These are phyloP conservation scores for Acromyrmex charruanus DNA, from an alignment of 1,140 invertebrate species.

Conservation along the genomic window DNA sequence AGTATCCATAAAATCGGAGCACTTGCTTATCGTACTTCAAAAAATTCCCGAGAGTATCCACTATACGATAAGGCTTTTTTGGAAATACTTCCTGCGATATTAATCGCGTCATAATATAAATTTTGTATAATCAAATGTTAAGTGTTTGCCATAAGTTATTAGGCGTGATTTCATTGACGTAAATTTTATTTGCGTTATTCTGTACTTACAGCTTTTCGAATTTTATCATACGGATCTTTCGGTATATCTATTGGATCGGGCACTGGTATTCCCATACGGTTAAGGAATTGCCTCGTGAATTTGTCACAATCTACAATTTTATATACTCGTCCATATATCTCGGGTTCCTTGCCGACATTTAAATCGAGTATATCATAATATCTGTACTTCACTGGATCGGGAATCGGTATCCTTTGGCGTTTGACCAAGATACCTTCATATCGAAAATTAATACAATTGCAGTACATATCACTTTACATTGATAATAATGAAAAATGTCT, in stretches of 20 bases:
- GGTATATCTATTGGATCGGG: slow-evolving; percentile 90
- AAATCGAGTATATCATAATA: slow-evolving; percentile 93
- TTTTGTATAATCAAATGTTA: slow-evolving; percentile 59
- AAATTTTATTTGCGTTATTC: slow-evolving; percentile 48
- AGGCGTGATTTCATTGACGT: background rate
- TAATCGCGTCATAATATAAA: slow-evolving; percentile 62
- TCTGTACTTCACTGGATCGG: slow-evolving; percentile 89
- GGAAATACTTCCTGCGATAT: slow-evolving; percentile 79
- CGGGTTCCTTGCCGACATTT: slow-evolving; percentile 92
- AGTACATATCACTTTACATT: background rate
- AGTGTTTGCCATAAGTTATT: background rate
- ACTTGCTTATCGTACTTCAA: slow-evolving; percentile 92
- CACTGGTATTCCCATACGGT: slow-evolving; percentile 93
- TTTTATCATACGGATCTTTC: slow-evolving; percentile 86
- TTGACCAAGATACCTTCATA: slow-evolving; percentile 90
- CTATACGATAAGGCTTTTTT: slow-evolving; percentile 87
- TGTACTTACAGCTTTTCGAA: slow-evolving; percentile 83
- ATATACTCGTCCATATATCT: slow-evolving; percentile 92
- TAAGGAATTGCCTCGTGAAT: slow-evolving; percentile 94
- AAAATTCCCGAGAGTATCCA: slow-evolving; percentile 90
- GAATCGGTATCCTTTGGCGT: slow-evolving; percentile 92
- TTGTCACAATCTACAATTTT: slow-evolving; percentile 94
- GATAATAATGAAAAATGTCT: slow-evolving; percentile 12
- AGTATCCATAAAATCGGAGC: slow-evolving; percentile 94
- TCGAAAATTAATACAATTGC: slow-evolving; percentile 13